These are phyloP conservation scores for Lordiphosa fenestrarum DNA, from an alignment of 2,888 invertebrate species.

Conservation along the genomic window DNA sequence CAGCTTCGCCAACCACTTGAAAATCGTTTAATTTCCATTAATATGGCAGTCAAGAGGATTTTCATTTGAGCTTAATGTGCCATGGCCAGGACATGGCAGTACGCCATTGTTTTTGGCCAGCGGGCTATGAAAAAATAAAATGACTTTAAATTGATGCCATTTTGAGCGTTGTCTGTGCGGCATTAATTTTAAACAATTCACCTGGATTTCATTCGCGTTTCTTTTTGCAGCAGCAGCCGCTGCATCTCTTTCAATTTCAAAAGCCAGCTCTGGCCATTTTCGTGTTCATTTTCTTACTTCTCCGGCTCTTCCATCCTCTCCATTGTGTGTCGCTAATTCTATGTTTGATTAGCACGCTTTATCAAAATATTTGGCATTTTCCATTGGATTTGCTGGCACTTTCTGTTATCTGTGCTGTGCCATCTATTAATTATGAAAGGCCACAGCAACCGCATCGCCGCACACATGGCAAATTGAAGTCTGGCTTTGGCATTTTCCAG, in stretches of 20 bases:
- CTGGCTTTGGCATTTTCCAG: constrained; percentile 22
- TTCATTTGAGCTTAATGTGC: constrained; percentile 64
- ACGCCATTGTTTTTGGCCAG: constrained; percentile 43
- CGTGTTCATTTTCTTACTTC: constrained; percentile 13
- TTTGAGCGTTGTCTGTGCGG: constrained; percentile 59
- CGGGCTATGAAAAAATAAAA: constrained; percentile 22
- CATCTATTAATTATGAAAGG: constrained; percentile 46
- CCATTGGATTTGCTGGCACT: background rate
- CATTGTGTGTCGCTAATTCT: constrained; percentile 45
- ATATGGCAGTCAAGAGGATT: constrained; percentile 54
- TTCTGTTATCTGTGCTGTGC: background rate
- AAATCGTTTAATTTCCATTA: constrained; percentile 77
- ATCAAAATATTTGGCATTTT: constrained; percentile 8
- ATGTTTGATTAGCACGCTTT: constrained; percentile 53
- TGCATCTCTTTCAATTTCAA: constrained; percentile 65
- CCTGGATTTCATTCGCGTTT: constrained; percentile 43
- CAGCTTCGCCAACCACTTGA: constrained; percentile 52
- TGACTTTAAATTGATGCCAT: constrained; percentile 51
- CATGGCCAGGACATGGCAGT: constrained; percentile 28
- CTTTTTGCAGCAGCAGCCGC: constrained; percentile 35
- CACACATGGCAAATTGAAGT: constrained; percentile 24
- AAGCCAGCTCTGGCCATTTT: constrained; percentile 43
- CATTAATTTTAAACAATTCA: constrained; percentile 72
- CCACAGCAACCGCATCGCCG: constrained; percentile 44
- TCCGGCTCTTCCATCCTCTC: constrained; percentile 36